These are phyloP conservation scores for Panthera tigris DNA, from an alignment of 2,113 vertebrate species.

Conservation along the genomic window DNA sequence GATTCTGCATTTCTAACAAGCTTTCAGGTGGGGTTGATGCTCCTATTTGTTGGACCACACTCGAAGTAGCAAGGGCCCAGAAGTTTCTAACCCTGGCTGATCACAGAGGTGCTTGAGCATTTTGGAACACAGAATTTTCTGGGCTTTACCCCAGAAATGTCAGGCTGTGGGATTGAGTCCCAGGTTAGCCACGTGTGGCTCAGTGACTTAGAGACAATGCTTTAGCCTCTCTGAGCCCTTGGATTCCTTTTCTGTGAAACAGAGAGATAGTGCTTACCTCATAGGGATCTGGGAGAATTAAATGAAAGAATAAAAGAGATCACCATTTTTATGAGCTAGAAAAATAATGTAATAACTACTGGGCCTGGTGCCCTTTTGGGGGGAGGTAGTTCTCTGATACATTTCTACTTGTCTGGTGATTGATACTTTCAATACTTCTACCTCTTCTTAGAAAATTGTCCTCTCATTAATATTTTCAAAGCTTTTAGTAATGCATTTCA, in stretches of 20 bases:
- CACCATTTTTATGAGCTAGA: background rate
- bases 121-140: background rate
- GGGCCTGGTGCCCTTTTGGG: background rate
- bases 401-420: background rate
- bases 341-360: background rate
- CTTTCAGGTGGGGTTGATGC: background rate
- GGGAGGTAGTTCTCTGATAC: background rate
- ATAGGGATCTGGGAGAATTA: background rate
- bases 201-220: background rate
- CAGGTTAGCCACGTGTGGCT: background rate
- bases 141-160: background rate
- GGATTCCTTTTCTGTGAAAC: background rate
- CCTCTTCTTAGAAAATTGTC: background rate
- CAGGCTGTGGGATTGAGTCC: background rate
- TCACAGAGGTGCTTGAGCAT: background rate
- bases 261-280: background rate
- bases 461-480: slow-evolving; percentile 3
- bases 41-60: background rate
- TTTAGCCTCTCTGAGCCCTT: background rate
- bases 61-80: background rate
- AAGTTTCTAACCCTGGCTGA: background rate
- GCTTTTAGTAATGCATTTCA: slow-evolving; percentile 2
- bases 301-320: background rate
- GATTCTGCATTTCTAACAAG: background rate
- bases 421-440: background rate